phyloP scores from a whole-genome alignment of 2,888 invertebrate species.

The Coleophora flavipennella region DNA sequence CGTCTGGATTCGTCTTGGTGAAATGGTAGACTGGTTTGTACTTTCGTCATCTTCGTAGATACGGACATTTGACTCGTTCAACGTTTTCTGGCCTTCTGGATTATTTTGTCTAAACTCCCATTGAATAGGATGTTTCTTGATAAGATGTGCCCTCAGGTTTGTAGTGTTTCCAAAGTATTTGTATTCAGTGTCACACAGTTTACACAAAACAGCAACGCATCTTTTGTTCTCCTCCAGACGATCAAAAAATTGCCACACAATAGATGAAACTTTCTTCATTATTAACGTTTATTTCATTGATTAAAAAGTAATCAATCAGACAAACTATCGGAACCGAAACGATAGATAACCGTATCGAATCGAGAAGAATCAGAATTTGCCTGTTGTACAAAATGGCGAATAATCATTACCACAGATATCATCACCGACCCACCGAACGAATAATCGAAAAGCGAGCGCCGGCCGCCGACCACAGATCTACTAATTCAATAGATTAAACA shows the following conservation, averaged over 20 bases:
- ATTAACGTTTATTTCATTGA: conserved; percentile 25
- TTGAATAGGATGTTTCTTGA: conserved; percentile 60
- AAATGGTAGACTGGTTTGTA: conserved; percentile 24
- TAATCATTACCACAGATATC: no score
- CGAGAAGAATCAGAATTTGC: conserved; percentile 35
- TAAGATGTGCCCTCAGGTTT: conserved; percentile 53
- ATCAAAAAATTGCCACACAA: conserved; percentile 63
- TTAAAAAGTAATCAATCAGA: conserved; percentile 13
- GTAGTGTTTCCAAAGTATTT: conserved; percentile 66
- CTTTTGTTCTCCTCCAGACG: conserved; percentile 46
- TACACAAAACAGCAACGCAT: conserved; percentile 56
- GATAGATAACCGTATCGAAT: conserved; percentile 48
- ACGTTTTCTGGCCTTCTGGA: conserved; percentile 11
- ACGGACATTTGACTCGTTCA: conserved; percentile 38
- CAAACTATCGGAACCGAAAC: conserved; percentile 29
- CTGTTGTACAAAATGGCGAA: conserved; percentile 22
- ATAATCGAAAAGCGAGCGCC: no score
- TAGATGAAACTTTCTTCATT: conserved; percentile 59
- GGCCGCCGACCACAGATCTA: no score
- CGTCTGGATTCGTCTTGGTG: conserved; percentile 39
- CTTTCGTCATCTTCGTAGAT: conserved; percentile 32
- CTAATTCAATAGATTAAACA: no score
- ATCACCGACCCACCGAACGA: no score
- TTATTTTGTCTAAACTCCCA: conserved; percentile 55
- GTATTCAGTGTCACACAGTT: conserved; percentile 60